Evolutionary conservation across 2,797 vertebrate species (phyloP).

Genomic region (Sebastiscus albofasciatus): DNA sequence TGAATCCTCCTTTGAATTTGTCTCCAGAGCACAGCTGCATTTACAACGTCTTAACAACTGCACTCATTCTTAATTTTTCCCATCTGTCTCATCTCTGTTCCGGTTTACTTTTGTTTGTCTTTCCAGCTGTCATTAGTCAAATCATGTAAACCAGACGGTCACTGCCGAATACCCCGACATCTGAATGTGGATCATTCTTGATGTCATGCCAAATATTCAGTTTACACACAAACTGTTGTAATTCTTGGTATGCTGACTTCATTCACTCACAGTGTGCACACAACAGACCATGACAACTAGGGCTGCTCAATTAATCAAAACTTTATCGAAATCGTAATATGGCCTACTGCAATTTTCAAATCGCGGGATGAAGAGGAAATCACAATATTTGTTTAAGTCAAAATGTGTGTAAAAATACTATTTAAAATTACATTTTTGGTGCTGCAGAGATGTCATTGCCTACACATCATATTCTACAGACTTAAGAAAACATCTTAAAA

Average conservation of each 20-base stretch:
- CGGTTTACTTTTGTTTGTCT: not conserved
- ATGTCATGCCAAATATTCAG: not conserved
- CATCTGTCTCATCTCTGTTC: not conserved
- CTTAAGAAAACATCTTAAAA: no score
- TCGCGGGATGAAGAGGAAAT: no score
- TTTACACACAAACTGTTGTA: not conserved
- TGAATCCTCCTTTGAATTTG: not conserved
- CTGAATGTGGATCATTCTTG: not conserved
- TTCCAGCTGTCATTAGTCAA: not conserved
- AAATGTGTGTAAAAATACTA: no score
- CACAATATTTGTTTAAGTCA: no score
- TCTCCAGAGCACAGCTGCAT: slow-evolving; percentile 11
- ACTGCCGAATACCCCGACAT: not conserved
- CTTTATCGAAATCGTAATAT: no score
- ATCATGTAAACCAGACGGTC: not conserved
- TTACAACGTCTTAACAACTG: not conserved
- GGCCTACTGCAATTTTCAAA: not conserved
- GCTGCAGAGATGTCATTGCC: no score
- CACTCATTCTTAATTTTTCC: not conserved
- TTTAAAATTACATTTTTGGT: no score
- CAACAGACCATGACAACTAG: not conserved
- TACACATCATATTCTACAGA: no score
- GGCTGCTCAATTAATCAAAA: no score
- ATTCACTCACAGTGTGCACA: not conserved
- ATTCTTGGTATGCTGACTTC: not conserved